Percentiles rank a stretch among this genome's conserved stretches.
Conservation (phyloP, 2,797 vertebrate genomes). For the Champsocephalus esox region DNA sequence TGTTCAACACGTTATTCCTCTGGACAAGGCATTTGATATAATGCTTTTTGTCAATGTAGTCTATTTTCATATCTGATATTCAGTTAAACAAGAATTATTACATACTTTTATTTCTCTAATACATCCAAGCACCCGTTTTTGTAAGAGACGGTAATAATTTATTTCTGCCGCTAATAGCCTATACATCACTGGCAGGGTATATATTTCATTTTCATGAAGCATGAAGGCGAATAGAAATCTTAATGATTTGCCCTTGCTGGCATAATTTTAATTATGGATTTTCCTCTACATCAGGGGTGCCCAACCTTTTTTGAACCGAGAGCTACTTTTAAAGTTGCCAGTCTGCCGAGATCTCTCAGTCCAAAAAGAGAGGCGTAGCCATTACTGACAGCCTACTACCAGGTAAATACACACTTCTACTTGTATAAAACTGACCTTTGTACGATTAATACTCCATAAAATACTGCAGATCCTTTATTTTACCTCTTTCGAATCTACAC, state of each 20-base stretch:
- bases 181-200: constrained; percentile 83
- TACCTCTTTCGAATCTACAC: too few species aligned
- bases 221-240: constrained; percentile 82
- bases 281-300: constrained; percentile 85
- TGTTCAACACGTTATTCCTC: constrained; percentile 24
- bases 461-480: too few species aligned
- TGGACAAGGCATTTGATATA: constrained; percentile 17
- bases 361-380: too few species aligned
- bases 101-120: constrained; percentile 80
- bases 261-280: constrained; percentile 91
- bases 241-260: constrained; percentile 87
- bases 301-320: too few species aligned
- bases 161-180: constrained; percentile 83
- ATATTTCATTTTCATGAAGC: constrained; percentile 85
- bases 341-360: too few species aligned
- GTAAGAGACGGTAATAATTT: constrained; percentile 83
- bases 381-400: too few species aligned
- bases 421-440: too few species aligned
- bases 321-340: too few species aligned
- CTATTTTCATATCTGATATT: constrained; percentile 57
- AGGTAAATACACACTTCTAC: too few species aligned
- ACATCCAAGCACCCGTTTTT: constrained; percentile 84
- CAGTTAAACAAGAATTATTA: constrained; percentile 74
- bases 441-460: too few species aligned
- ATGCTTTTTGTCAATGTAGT: constrained; percentile 20